Evolutionary conservation across 2,797 vertebrate species (phyloP).

Genomic region (Peromyscus aztecus): DNA sequence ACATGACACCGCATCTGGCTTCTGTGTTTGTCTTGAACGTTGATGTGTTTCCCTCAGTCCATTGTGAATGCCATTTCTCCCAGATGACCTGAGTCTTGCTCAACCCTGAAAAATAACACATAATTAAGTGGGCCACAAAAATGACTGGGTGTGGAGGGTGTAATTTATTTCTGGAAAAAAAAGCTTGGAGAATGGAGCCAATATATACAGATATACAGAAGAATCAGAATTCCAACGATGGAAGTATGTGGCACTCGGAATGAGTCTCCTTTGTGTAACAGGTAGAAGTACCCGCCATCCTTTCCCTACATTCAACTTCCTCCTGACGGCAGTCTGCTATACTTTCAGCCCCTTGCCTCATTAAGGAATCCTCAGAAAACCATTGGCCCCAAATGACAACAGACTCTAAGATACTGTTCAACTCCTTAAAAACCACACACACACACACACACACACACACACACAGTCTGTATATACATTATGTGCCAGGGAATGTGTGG

Average conservation of each 20-base stretch:
- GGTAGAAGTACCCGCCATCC: not conserved
- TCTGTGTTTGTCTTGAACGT: not conserved
- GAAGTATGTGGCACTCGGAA: not conserved
- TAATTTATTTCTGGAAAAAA: not conserved
- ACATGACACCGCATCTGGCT: not conserved
- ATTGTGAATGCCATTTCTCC: not conserved
- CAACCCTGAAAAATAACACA: slow-evolving; percentile 2
- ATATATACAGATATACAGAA: not conserved
- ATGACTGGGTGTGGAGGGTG: not conserved
- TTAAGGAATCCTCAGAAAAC: slow-evolving; percentile 4
- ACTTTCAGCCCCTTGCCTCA: not conserved
- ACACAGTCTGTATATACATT: no score
- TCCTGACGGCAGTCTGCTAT: not conserved
- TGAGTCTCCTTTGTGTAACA: not conserved
- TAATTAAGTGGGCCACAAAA: not conserved
- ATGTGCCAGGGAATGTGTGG: not conserved
- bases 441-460: not conserved
- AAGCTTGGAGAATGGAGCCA: slow-evolving; percentile 1
- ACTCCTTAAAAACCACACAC: not conserved
- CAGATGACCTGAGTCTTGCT: slow-evolving; percentile 43
- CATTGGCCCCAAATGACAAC: not conserved
- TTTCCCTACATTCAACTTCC: not conserved
- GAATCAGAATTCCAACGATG: not conserved
- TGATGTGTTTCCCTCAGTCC: not conserved
- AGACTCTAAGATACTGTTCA: slow-evolving; percentile 40